Percentiles rank a stretch among this genome's conserved stretches.
Evolutionary conservation across 2,113 vertebrate genomes (phyloP).

Genomic region (Hemicordylus capensis): DNA sequence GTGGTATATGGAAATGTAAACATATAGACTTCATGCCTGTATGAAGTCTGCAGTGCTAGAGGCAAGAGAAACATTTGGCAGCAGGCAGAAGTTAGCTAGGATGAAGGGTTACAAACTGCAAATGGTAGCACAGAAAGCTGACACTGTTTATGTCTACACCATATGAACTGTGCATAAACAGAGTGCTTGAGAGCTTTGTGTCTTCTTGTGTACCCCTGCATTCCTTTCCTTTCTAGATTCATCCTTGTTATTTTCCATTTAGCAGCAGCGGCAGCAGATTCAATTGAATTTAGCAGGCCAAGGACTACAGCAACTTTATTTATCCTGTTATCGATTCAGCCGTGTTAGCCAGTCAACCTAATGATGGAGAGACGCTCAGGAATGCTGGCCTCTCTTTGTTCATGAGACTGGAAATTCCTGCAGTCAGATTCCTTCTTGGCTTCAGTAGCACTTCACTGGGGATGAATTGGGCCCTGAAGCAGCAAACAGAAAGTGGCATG

Average conservation of each 20-base stretch:
- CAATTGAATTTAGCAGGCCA: not conserved
- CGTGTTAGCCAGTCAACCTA: not conserved
- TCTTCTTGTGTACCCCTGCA: conserved; percentile 24
- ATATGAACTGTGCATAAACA: conserved; percentile 47
- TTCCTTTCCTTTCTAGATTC: conserved; percentile 48
- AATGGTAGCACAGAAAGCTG: conserved; percentile 54
- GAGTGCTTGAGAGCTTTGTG: not conserved
- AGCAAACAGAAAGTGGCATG: not conserved
- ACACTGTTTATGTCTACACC: conserved; percentile 44
- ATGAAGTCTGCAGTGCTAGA: conserved; percentile 30
- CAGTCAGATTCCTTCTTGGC: not conserved
- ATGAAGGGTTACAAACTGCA: conserved; percentile 37
- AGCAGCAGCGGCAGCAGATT: conserved; percentile 14
- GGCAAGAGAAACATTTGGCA: conserved; percentile 40
- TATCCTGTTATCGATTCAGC: not conserved
- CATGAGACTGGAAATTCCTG: conserved; percentile 2
- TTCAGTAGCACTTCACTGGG: not conserved
- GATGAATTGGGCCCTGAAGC: not conserved
- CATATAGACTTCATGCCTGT: not conserved
- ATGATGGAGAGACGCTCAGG: conserved; percentile 15
- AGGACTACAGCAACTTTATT: not conserved
- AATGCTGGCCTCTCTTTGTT: not conserved
- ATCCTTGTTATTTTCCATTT: conserved; percentile 45
- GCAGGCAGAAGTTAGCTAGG: conserved; percentile 39
- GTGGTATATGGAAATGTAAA: conserved; percentile 7